Base-by-base conservation (phyloP, 2,113 vertebrate species). In the Brachyhypopomus gauderio region DNA sequence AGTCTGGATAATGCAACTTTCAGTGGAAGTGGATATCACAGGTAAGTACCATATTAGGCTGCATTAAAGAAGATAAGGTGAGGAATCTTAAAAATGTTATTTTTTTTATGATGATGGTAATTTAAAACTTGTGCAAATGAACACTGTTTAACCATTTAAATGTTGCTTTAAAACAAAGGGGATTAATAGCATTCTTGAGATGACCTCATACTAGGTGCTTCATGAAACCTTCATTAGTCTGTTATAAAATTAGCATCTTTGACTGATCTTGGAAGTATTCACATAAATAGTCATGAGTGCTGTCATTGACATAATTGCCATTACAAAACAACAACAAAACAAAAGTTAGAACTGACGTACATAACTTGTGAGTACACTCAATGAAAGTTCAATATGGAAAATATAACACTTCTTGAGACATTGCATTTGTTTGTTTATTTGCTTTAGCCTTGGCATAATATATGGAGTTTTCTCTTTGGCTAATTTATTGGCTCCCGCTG, bases 381-480 rank as follows among this genome's bases (percentile, higher is more conserved):
- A 52, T 8, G 45, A 14, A 52, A 14, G 45, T 1, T 52, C 34
- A 41, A 0, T 36, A 55, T 34, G 73, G 9, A 41, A 58, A 63
- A 25, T 62, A 59, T n/a, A n/a, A 41, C 23, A 30, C 30, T 30
- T 30, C 30, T 30, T 30, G 30, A 30, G 30, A 30, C 30, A 30
- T 30, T 30, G 30, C 30, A 30, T 30, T 30, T 30, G 3, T 30
- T 30, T 30, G 30, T 30, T 30, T 30, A 1, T 74, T 72, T 70
- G 45, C 12, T 81, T 59, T 87, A 99, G 98, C 89, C 95, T 99
- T 88, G 95, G 96, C 1, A 95, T 99, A 88, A 98, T 99, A 90
- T 99, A 99, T 88, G 96, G 96, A 66, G 94, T 99, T 36, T 97
- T 99, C 86, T 98, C 98, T 0, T 94, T 97, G 71, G 96, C 96